A percentile compares a stretch with the other conserved stretches of the same genome.
Evolutionary conservation across 2,113 vertebrate genomes (phyloP).

Genomic region (Sprattus sprattus): DNA sequence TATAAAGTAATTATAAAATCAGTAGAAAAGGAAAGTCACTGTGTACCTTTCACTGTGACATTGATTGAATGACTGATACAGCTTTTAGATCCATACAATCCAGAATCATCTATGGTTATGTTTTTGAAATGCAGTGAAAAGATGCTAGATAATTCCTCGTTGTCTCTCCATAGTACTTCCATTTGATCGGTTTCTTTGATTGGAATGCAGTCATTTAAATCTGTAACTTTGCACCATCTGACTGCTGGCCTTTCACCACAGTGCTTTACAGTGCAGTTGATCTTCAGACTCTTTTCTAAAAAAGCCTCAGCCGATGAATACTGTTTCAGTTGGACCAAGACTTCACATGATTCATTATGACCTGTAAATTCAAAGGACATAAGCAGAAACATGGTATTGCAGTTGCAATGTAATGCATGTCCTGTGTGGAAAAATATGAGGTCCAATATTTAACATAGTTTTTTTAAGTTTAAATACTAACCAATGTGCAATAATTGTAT

Average conservation of each 20-base stretch:
- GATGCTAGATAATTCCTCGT: accelerated
- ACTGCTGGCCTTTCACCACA: conserved; percentile 20
- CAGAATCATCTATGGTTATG: conserved; percentile 38
- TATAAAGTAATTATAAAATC: too few relatives aligned
- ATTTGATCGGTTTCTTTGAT: neutral
- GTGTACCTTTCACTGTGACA: conserved; percentile 58
- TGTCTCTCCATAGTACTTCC: neutral
- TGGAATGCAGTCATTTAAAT: accelerated
- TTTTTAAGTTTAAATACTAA: too few relatives aligned
- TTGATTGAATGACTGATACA: neutral
- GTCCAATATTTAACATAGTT: too few relatives aligned
- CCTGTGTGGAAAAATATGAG: neutral
- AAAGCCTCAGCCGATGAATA: conserved; percentile 24
- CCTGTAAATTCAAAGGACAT: neutral
- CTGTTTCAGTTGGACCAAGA: neutral
- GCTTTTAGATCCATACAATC: conserved; percentile 37
- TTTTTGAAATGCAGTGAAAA: conserved; percentile 45
- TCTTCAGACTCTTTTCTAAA: neutral
- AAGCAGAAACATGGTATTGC: neutral
- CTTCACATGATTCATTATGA: neutral
- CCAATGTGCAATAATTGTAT: too few relatives aligned
- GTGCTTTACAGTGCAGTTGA: conserved; percentile 49
- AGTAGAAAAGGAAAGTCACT: neutral
- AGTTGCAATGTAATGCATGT: neutral
- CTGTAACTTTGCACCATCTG: conserved; percentile 51